phyloP scores from a whole-genome alignment of 2,888 invertebrate genomes.

The Caenorhabditis becei region DNA sequence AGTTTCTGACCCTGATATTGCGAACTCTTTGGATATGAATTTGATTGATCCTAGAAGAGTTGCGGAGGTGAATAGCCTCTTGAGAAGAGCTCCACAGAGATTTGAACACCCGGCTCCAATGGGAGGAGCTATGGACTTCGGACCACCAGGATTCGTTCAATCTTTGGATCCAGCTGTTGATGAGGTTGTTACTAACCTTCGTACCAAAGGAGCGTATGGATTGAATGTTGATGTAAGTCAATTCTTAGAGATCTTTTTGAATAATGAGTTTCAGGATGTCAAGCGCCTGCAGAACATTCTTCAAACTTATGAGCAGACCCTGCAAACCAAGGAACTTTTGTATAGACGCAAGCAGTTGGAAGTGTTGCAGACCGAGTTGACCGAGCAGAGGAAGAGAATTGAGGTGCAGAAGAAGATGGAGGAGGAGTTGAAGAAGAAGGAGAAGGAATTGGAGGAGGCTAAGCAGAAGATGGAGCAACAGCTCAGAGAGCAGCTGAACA shows the following conservation, averaged over 20 bases:
- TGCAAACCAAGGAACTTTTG: constrained; percentile 72
- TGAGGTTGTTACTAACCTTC: constrained; percentile 66
- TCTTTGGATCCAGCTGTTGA: constrained; percentile 65
- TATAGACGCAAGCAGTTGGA: constrained; percentile 68
- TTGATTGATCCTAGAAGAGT: constrained; percentile 67
- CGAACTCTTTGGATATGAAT: constrained; percentile 61
- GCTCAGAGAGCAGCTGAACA: constrained; percentile 65
- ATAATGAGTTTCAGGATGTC: constrained; percentile 63
- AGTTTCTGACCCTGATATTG: constrained; percentile 46
- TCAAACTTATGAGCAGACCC: constrained; percentile 69
- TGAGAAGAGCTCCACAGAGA: constrained; percentile 69
- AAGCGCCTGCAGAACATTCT: constrained; percentile 69
- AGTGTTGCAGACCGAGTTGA: constrained; percentile 70
- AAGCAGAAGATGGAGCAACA: constrained; percentile 68
- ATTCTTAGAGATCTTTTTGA: background rate
- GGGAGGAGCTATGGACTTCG: constrained; percentile 46
- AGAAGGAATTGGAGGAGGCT: constrained; percentile 63
- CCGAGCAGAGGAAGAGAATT: constrained; percentile 68
- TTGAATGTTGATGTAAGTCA: constrained; percentile 61
- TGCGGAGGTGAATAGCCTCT: constrained; percentile 64
- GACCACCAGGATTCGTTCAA: constrained; percentile 67
- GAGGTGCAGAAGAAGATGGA: constrained; percentile 68
- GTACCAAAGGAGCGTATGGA: constrained; percentile 62
- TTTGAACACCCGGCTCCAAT: constrained; percentile 43
- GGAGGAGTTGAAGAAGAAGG: constrained; percentile 67